phyloP scores from a whole-genome alignment of 2,888 invertebrate genomes.

The Eupithecia pulchellata region DNA sequence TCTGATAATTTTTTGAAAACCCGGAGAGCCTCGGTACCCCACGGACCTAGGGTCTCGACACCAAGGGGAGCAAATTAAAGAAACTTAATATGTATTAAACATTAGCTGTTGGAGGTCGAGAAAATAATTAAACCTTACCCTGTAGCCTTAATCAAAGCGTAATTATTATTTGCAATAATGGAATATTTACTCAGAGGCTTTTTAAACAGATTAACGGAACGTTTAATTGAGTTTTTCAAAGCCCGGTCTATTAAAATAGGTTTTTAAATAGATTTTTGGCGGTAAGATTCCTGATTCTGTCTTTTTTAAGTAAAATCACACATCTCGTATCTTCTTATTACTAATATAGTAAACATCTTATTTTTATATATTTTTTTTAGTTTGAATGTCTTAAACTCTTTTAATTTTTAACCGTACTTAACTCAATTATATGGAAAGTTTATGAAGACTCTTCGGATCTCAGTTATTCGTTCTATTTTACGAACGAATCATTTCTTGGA shows the following conservation, averaged over 20 bases:
- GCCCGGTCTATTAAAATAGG: neutral
- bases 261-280: neutral
- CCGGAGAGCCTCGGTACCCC: too few relatives aligned
- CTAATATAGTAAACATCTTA: neutral
- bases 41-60: too few relatives aligned
- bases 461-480: neutral
- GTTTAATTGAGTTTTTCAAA: neutral
- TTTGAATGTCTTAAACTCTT: too few relatives aligned
- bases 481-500: neutral
- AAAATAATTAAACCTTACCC: constrained; percentile 25
- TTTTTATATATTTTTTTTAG: too few relatives aligned
- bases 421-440: neutral
- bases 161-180: constrained; percentile 25
- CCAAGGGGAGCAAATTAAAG: too few relatives aligned
- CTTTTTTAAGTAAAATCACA: neutral
- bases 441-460: neutral
- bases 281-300: neutral
- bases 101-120: constrained; percentile 13
- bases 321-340: neutral
- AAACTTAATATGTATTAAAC: too few relatives aligned
- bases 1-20: too few relatives aligned
- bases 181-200: constrained; percentile 9
- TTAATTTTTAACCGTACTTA: neutral
- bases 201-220: constrained; percentile 4
- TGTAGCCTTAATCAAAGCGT: constrained; percentile 24